Evolutionary conservation across 2,888 invertebrate genomes (phyloP).

Genomic region (Acronicta alni): DNA sequence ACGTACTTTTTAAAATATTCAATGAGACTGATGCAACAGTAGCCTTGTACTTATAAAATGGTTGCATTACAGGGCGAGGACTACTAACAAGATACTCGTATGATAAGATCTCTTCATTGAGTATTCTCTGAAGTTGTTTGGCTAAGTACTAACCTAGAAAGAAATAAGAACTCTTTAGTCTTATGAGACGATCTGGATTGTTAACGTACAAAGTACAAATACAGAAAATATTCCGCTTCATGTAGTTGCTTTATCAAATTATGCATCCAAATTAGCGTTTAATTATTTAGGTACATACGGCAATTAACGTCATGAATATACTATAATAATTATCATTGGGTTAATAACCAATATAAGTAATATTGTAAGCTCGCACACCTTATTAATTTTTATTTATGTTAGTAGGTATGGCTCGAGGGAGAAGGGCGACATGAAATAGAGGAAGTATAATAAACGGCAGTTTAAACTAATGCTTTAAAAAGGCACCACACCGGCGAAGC

Average conservation of each 20-base stretch:
- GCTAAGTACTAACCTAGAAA: constrained; percentile 13
- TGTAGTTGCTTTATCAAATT: constrained; percentile 3
- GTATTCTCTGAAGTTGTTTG: constrained; percentile 15
- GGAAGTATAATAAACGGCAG: too few relatives aligned
- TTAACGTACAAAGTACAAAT: neutral
- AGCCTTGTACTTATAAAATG: constrained; percentile 11
- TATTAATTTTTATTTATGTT: too few relatives aligned
- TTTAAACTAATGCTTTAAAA: neutral
- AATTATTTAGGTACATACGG: too few relatives aligned
- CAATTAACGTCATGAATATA: too few relatives aligned
- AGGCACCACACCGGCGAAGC: too few relatives aligned
- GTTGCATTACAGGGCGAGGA: constrained; percentile 11
- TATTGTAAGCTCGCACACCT: too few relatives aligned
- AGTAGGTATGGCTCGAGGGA: too few relatives aligned
- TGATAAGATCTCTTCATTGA: constrained; percentile 19
- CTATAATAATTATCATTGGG: too few relatives aligned
- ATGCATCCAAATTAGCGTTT: too few relatives aligned
- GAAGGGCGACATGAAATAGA: too few relatives aligned
- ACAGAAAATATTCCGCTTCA: constrained; percentile 6
- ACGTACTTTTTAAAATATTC: constrained; percentile 8
- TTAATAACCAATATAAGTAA: too few relatives aligned
- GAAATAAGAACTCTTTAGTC: constrained; percentile 11
- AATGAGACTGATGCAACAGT: constrained; percentile 14
- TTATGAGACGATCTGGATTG: neutral
- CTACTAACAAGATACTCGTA: constrained; percentile 23